phyloP scores from a whole-genome alignment of 2,113 vertebrate species.

The Vimba vimba region DNA sequence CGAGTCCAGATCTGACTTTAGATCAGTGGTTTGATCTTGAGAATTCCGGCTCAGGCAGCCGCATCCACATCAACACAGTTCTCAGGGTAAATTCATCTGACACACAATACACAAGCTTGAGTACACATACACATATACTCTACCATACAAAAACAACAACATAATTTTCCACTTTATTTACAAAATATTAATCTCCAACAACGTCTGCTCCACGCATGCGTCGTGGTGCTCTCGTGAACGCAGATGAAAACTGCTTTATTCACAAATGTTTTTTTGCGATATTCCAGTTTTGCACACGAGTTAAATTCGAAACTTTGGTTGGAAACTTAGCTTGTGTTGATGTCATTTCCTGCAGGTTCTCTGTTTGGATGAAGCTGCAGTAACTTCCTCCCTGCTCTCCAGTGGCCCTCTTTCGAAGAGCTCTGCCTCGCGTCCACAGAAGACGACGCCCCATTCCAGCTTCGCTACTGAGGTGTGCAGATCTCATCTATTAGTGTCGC shows the following conservation, averaged over 20 bases:
- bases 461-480: conserved; percentile 84
- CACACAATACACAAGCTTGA: neutral
- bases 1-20: conserved; percentile 77
- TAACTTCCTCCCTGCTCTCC: conserved; percentile 60
- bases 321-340: neutral
- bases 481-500: neutral
- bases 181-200: no score
- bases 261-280: no score
- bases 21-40: conserved; percentile 89
- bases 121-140: neutral
- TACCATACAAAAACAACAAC: no score
- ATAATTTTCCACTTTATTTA: no score
- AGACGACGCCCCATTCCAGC: conserved; percentile 75
- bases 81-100: conserved; percentile 76
- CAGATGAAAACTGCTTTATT: no score
- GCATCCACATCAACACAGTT: conserved; percentile 84
- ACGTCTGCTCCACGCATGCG: no score
- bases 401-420: conserved; percentile 44
- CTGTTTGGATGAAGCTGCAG: conserved; percentile 78
- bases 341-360: conserved; percentile 74
- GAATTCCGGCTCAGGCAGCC: conserved; percentile 81
- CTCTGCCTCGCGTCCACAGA: conserved; percentile 66
- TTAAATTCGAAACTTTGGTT: no score
- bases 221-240: no score
- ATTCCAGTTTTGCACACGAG: no score